Conservation (phyloP, 1,140 invertebrate species). For the Sycobia sp. region DNA sequence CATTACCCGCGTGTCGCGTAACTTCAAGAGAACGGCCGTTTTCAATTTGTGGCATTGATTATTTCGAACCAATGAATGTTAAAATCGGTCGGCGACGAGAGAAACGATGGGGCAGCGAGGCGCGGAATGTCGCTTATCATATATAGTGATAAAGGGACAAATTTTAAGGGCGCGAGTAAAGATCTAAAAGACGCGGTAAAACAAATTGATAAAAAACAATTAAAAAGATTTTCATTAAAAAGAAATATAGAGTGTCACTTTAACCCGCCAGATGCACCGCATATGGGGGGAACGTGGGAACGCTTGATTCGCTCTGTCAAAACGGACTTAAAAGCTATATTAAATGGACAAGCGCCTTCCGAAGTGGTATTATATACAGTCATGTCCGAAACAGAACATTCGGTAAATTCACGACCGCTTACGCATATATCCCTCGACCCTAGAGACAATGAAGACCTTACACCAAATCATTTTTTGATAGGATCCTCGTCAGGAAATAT, state of each 20-base stretch:
- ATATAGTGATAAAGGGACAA: slow-evolving; percentile 45
- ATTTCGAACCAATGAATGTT: too few species aligned
- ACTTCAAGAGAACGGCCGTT: slow-evolving; percentile 35
- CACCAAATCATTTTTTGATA: too few species aligned
- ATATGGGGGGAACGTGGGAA: too few species aligned
- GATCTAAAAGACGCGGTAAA: too few species aligned
- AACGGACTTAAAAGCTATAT: too few species aligned
- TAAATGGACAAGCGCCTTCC: neutral
- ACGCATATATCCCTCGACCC: too few species aligned
- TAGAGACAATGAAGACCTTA: too few species aligned
- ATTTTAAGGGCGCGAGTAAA: slow-evolving; percentile 45
- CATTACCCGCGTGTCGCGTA: neutral
- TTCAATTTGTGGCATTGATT: slow-evolving; percentile 41
- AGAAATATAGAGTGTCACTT: too few species aligned
- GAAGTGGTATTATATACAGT: slow-evolving; percentile 6
- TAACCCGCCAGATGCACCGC: neutral
- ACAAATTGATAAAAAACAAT: neutral
- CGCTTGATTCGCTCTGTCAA: neutral
- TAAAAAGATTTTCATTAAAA: slow-evolving; percentile 6
- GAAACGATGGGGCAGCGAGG: slow-evolving; percentile 47
- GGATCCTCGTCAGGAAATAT: too few species aligned
- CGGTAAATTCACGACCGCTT: too few species aligned
- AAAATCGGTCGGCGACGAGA: too few species aligned
- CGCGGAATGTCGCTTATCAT: slow-evolving; percentile 31
- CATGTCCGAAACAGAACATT: slow-evolving; percentile 6